Percentiles rank a stretch among this genome's conserved stretches.
These are phyloP conservation scores for Schizothorax lantsangensis DNA, from an alignment of 2,797 vertebrate species.

Conservation along the genomic window DNA sequence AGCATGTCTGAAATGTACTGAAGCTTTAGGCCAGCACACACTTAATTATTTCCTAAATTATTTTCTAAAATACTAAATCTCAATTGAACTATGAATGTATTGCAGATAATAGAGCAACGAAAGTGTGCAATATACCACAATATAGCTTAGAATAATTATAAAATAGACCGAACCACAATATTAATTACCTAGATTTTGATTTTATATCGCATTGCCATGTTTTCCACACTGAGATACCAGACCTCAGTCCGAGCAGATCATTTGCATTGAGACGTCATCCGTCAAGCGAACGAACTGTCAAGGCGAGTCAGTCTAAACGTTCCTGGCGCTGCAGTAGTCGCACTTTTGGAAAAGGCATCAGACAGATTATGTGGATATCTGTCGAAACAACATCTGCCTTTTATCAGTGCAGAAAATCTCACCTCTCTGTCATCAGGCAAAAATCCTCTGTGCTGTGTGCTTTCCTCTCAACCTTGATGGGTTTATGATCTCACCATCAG, in stretches of 20 bases:
- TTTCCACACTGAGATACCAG: constrained; percentile 1
- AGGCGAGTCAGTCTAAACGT: constrained; percentile 43
- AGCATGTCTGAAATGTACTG: not conserved
- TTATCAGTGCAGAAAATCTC: not conserved
- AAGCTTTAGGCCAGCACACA: not conserved
- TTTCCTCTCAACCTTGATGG: not conserved
- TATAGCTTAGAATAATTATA: not conserved
- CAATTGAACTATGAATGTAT: not conserved
- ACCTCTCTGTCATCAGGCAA: constrained; percentile 11
- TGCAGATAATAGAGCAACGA: too few species aligned
- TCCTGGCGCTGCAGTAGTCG: constrained; percentile 9
- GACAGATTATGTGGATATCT: constrained; percentile 34
- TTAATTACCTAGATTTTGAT: not conserved
- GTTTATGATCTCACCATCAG: constrained; percentile 14
- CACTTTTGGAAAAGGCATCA: constrained; percentile 46
- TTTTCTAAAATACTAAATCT: not conserved
- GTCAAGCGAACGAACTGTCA: not conserved
- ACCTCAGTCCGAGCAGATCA: not conserved
- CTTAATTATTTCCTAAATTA: not conserved
- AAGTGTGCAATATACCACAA: not conserved
- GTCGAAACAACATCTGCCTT: constrained; percentile 49
- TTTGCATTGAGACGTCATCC: constrained; percentile 2
- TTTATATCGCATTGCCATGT: not conserved
- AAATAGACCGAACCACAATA: not conserved
- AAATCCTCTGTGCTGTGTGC: not conserved